These are phyloP conservation scores for Agrypnia vestita DNA, from an alignment of 1,140 invertebrate species.

Conservation along the genomic window DNA sequence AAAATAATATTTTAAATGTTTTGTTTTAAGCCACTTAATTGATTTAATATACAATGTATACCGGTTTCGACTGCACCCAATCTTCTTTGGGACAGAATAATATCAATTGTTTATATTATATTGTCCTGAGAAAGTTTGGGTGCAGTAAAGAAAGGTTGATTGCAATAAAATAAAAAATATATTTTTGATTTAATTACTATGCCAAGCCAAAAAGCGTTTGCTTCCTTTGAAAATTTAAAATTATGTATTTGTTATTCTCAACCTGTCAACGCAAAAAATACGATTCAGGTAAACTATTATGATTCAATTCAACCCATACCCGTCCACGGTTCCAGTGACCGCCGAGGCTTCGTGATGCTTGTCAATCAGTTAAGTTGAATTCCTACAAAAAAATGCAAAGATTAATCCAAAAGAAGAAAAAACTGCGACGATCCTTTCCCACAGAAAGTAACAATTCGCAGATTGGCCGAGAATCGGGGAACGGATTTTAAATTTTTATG, in stretches of 20 bases:
- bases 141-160: no score
- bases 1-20: no score
- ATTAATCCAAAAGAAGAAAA: conserved; percentile 26
- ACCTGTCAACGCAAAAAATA: background rate
- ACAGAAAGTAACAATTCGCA: conserved; percentile 35
- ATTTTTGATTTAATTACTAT: no score
- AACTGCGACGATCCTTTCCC: conserved; percentile 31
- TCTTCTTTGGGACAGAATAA: no score
- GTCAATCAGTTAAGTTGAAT: conserved; percentile 30
- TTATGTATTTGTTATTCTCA: background rate
- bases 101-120: no score
- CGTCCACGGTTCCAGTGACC: conserved; percentile 7
- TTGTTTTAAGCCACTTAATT: no score
- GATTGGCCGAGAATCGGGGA: conserved; percentile 26
- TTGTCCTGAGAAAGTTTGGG: no score
- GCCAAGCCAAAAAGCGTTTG: no score
- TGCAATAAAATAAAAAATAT: no score
- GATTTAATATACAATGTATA: no score
- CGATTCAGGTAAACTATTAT: conserved; percentile 24
- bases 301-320: background rate
- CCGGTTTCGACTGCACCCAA: no score
- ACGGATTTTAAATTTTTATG: conserved; percentile 54
- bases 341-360: conserved; percentile 6
- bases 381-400: conserved; percentile 6
- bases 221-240: no score